Evolutionary conservation across 2,797 vertebrate species (phyloP).

Genomic region (Sebastes jordani): DNA sequence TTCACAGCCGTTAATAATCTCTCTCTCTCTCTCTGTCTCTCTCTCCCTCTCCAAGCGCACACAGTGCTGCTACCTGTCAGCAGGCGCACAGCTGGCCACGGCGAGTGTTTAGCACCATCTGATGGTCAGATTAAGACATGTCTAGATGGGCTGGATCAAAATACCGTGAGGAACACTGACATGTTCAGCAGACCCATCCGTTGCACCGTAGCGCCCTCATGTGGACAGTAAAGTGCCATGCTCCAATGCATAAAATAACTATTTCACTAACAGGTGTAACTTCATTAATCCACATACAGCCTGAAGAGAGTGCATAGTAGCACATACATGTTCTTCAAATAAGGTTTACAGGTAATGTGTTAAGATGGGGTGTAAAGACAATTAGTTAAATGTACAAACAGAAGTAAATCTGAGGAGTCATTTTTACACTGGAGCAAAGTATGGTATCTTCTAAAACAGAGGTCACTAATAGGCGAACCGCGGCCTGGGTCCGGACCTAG

Average conservation of each 20-base stretch:
- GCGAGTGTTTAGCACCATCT: slow-evolving; percentile 24
- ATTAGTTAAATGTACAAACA: neutral
- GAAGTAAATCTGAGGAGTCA: neutral
- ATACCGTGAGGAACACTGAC: neutral
- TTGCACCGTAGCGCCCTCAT: slow-evolving; percentile 40
- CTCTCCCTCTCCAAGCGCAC: neutral
- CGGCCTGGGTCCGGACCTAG: too few relatives aligned
- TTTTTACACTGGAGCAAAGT: neutral
- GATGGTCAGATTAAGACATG: neutral
- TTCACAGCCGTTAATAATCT: neutral
- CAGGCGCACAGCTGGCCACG: neutral
- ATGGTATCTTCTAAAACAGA: too few relatives aligned
- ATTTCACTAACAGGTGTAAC: neutral
- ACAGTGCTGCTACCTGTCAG: neutral
- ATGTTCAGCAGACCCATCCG: neutral
- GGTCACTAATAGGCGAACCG: too few relatives aligned
- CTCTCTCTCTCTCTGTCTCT: neutral
- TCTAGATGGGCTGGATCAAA: neutral
- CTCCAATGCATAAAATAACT: neutral
- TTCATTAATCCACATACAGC: neutral
- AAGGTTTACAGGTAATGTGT: neutral
- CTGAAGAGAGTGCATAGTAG: neutral
- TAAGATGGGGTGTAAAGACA: neutral
- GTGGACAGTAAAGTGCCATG: slow-evolving; percentile 16
- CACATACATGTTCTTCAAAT: neutral